These are phyloP conservation scores for Ctenomys sociabilis DNA, from an alignment of 2,113 vertebrate genomes.

Conservation along the genomic window DNA sequence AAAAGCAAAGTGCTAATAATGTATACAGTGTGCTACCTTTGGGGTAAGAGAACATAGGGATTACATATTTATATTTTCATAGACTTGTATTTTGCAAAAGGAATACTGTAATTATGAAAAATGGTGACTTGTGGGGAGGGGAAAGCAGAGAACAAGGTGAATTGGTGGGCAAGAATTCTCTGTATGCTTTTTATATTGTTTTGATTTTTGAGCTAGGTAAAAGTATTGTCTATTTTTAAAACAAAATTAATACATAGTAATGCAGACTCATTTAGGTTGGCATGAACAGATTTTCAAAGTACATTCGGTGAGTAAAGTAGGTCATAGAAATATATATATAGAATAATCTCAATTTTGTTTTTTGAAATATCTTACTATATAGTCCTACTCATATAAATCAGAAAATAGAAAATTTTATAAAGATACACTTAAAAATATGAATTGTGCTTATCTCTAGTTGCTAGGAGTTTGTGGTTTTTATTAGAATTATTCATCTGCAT, in stretches of 20 bases:
- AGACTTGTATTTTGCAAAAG: slow-evolving; percentile 50
- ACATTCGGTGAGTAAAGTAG: slow-evolving; percentile 4
- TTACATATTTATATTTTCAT: background rate
- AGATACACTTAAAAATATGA: slow-evolving; percentile 26
- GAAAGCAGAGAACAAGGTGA: background rate
- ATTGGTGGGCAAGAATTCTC: background rate
- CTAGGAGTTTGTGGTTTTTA: background rate
- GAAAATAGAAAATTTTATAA: slow-evolving; percentile 50
- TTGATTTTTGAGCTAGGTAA: slow-evolving; percentile 48
- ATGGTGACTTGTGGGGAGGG: background rate
- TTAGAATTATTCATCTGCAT: slow-evolving; percentile 33
- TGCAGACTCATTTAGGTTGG: slow-evolving; percentile 42
- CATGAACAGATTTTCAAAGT: slow-evolving; percentile 38
- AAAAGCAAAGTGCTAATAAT: background rate
- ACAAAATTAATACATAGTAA: slow-evolving; percentile 1
- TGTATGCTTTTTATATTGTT: background rate
- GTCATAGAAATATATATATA: slow-evolving; percentile 47
- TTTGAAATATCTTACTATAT: background rate
- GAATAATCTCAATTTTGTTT: slow-evolving; percentile 17
- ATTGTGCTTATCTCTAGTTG: background rate
- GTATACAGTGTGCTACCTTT: background rate
- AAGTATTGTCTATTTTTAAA: slow-evolving; percentile 40
- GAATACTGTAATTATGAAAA: background rate
- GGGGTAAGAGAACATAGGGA: background rate
- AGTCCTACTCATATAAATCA: background rate